Evolutionary conservation across 2,888 invertebrate genomes (phyloP), one percentile per base, ranked within the genome.

Genomic region (Unio delphinus): DNA sequence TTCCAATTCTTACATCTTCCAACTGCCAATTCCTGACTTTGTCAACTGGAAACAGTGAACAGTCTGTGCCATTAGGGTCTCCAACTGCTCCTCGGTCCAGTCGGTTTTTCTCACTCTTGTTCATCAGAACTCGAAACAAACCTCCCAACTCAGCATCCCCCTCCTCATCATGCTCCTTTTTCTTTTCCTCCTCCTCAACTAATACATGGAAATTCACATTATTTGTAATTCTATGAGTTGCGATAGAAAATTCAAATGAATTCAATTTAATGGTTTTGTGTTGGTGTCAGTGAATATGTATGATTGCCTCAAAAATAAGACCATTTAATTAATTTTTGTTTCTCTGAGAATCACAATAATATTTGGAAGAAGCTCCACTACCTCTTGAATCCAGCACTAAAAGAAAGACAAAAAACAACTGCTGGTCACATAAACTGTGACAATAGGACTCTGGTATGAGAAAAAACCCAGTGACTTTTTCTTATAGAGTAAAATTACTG

Each of bases 71-170:
- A 79, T 90, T 82, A 45, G 45, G 45, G 15, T 45, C 45, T 15
- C 45, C 15, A 34, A 78, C 67, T 18, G 66, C 59, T 11, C 74
- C 69, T 55, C 80, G 63, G 45, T 81, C 81, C 20, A 66, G 68
- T 8, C 70, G 70, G 11, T 65, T 70, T 17, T 75, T 72, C 60
- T 82, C 77, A 64, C 72, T 81, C 67, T 83, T 83, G 73, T 83
- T 78, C 70, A 82, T 83, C 0, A 94, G 93, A 65, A 94, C 92
- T 74, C 93, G 94, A 85, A 97, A 97, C n/a, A 98, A 91, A 0
- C 95, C 97, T 63, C 95, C 97, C 67, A 96, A 90, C 83, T 94
- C 94, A 78, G 93, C 93, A 1, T 93, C 93, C n/a, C 93, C 84
- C 28, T 93, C 93, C 74, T 92, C 91, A 89, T 95, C 93, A 55